These are phyloP conservation scores for Morpho achilles DNA, from an alignment of 2,888 invertebrate species.

Conservation along the genomic window DNA sequence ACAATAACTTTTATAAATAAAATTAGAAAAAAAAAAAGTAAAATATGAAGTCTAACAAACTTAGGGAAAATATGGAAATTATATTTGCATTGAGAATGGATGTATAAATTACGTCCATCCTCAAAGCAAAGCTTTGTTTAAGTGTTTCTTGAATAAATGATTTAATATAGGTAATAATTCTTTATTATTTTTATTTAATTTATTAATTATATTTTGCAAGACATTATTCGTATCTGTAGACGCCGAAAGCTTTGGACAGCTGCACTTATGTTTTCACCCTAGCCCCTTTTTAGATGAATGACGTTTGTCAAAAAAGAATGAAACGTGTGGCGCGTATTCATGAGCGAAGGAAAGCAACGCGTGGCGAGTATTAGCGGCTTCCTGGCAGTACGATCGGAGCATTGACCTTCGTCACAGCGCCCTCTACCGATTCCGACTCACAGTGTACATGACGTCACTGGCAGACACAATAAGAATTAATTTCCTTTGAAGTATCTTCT, in stretches of 20 bases:
- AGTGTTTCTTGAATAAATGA: too few species aligned
- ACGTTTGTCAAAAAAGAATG: slow-evolving; percentile 24
- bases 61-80: too few species aligned
- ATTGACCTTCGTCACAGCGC: slow-evolving; percentile 45
- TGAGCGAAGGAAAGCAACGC: slow-evolving; percentile 46
- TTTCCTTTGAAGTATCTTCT: slow-evolving; percentile 14
- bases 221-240: slow-evolving; percentile 1
- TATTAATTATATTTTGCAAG: neutral
- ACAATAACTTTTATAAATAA: too few species aligned
- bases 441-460: slow-evolving; percentile 26
- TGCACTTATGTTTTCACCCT: slow-evolving; percentile 12
- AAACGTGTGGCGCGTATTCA: slow-evolving; percentile 34
- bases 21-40: too few species aligned
- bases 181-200: too few species aligned
- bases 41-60: too few species aligned
- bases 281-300: slow-evolving; percentile 11
- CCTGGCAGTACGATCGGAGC: slow-evolving; percentile 65
- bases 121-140: too few species aligned
- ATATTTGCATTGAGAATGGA: too few species aligned
- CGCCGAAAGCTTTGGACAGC: slow-evolving; percentile 13
- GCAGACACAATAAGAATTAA: slow-evolving; percentile 24
- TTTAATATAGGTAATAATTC: too few species aligned
- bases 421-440: slow-evolving; percentile 28
- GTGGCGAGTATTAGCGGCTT: slow-evolving; percentile 68
- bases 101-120: too few species aligned